Base-by-base conservation (phyloP, 2,888 invertebrate genomes). In the Heliconius ismenius region DNA sequence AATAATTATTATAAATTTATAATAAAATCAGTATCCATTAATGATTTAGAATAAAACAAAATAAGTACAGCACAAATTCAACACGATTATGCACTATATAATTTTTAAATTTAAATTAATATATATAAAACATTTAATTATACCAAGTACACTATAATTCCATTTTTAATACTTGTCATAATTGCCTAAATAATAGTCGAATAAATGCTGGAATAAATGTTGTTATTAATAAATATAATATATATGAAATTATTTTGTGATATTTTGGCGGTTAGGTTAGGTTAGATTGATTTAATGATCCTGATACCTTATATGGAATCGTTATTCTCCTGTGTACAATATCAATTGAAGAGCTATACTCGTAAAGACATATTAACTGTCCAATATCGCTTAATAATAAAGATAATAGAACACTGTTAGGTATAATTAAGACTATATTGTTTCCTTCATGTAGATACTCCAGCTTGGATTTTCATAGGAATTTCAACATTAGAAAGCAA, bases 151-250 rank as follows among this genome's bases (percentile, higher is more conserved):
- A 65, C 36, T 10, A 36, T 39, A 39, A 65, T 65, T 65, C 39
- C 39, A 39, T 67, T 43, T 43, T 67, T 67, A 67, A 67, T 67
- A 67, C 67, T 67, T 43, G 39, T 67, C 39, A 67, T 24, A 67
- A 15, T 67, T 24, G 15, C 43, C 2, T 67, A 18, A 24, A 67
- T 43, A 36, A 65, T 39, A 24, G 15, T 67, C n/a, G 39, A 24
- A 43, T 67, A 67, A 67, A 67, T 39, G 67, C 39, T 67, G 67
- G 28, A 64, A 28, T 49, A 49, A 49, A 49, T 28, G 13, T 21
- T 9, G 21, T 15, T 63, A 36, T 32, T 65, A 15, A 67, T 39
- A 24, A 39, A 60, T 24, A 24, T 60, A 60, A 49, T 21, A 24
- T 60, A 24, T 60, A 24, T 60, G 24, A 60, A 39, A 24, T 60